A percentile compares a stretch with the other conserved stretches of the same genome.
These are phyloP conservation scores for Eulemur rufifrons DNA, from an alignment of 2,113 vertebrate genomes.

Conservation along the genomic window DNA sequence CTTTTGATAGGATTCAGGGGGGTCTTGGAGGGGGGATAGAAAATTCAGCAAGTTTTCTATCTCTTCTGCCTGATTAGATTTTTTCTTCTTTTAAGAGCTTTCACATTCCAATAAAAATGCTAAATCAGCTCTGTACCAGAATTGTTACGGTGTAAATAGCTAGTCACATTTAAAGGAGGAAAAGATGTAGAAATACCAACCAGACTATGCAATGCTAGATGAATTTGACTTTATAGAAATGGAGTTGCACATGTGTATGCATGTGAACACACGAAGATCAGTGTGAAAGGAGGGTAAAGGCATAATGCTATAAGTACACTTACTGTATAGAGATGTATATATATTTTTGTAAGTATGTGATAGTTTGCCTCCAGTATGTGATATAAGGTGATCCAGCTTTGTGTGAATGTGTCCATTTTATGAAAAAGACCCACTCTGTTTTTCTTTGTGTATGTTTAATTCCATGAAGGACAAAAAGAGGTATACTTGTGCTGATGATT, in stretches of 20 bases:
- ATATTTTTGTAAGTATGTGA: background rate
- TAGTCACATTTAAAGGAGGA: conserved; percentile 84
- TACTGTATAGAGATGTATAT: background rate
- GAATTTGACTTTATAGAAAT: conserved; percentile 73
- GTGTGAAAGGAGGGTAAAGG: background rate
- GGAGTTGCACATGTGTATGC: background rate
- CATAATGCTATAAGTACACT: background rate
- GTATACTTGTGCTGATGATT: background rate
- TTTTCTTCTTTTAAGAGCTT: conserved; percentile 90
- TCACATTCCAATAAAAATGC: conserved; percentile 92
- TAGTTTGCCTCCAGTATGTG: background rate
- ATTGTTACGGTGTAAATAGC: conserved; percentile 89
- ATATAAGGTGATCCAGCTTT: conserved; percentile 2
- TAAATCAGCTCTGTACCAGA: conserved; percentile 89
- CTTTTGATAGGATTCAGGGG: conserved; percentile 90
- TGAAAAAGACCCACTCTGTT: background rate
- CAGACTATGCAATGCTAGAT: conserved; percentile 66
- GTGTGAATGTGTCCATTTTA: conserved; percentile 1
- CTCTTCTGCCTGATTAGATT: conserved; percentile 91
- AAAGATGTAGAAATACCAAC: conserved; percentile 80
- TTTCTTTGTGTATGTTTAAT: background rate
- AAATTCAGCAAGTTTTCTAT: conserved; percentile 91
- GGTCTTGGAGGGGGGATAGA: conserved; percentile 78
- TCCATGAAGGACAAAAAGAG: background rate
- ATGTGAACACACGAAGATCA: background rate